Evolutionary conservation across 2,888 invertebrate genomes (phyloP), one percentile per base, ranked within the genome.

Genomic region (Lepidochitona cinerea): DNA sequence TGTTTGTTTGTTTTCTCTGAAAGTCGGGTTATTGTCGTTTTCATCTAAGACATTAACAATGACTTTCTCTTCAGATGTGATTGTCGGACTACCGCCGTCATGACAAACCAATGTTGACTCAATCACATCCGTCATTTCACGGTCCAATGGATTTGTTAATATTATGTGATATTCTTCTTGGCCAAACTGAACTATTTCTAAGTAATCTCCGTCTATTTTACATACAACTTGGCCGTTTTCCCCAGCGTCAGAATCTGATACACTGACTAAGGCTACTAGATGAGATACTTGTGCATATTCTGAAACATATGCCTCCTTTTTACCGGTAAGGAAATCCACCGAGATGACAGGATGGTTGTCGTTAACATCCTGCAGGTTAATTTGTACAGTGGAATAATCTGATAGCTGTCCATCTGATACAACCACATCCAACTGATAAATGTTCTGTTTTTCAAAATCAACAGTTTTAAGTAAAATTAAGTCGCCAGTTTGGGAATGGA

Each of bases 241-340:
- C 1, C 85, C 88, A 67, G 80, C 78, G 75, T 86, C 86, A 0
- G 66, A 36, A 72, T 87, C 87, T 2, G 75, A 78, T 0, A 98
- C 96, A 0, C 96, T 96, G 6, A 98, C 96, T 5, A 97, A 97
- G 0, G 98, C 97, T 0, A 98, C 97, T 36, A 98, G 95, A 37
- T 96, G 96, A 35, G 96, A 96, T 88, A 96, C 96, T 72, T 93
- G 93, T 0, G 97, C 96, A 90, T 97, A 84, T 81, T 92, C 92
- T 7, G 79, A 75, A 9, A 90, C 87, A 33, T 82, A 73, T 5
- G 77, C 75, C 67, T 89, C 97, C 0, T 97, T 97, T 79, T 94
- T 92, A 88, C 97, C 97, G 83, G 94, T 94, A 79, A 96, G 94
- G 73, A 97, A 92, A 89, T 96, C 95, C 29, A 96, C 95, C 81